Percentiles rank a stretch among this genome's conserved stretches.
Evolutionary conservation across 2,888 invertebrate species (phyloP).

Genomic region (Cheilosia grossa): DNA sequence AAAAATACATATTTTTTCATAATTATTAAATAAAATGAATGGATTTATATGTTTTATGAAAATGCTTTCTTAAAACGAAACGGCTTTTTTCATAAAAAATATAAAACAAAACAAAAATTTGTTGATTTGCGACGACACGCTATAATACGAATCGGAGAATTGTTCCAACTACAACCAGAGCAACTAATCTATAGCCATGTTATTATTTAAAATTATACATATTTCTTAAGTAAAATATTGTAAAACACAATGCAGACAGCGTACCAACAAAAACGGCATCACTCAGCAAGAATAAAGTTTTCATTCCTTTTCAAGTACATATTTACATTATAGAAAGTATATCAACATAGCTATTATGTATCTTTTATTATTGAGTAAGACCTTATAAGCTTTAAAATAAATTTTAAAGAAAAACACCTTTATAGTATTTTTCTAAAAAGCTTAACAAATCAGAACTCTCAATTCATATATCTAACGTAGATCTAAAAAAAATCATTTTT

Average conservation of each 20-base stretch:
- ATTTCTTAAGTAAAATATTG: conserved; percentile 11
- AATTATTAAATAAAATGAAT: conserved; percentile 45
- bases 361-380: conserved; percentile 13
- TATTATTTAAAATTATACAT: conserved; percentile 2
- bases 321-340: conserved; percentile 7
- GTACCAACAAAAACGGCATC: conserved; percentile 20
- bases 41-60: conserved; percentile 75
- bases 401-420: conserved; percentile 7
- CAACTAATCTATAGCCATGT: conserved; percentile 43
- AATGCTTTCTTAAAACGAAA: conserved; percentile 75
- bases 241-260: conserved; percentile 16
- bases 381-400: conserved; percentile 38
- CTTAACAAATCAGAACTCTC: conserved; percentile 13
- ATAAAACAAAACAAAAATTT: conserved; percentile 67
- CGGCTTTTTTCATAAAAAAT: conserved; percentile 76
- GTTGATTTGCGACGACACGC: conserved; percentile 71
- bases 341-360: neutral
- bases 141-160: conserved; percentile 57
- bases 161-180: conserved; percentile 69
- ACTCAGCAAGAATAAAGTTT: conserved; percentile 44
- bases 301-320: conserved; percentile 11
- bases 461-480: conserved; percentile 14
- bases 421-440: conserved; percentile 40
- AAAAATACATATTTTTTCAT: conserved; percentile 38
- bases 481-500: conserved; percentile 24